A percentile compares a stretch with the other conserved stretches of the same genome.
Conservation (phyloP, 2,888 invertebrate species). For the Tethea ocularis region DNA sequence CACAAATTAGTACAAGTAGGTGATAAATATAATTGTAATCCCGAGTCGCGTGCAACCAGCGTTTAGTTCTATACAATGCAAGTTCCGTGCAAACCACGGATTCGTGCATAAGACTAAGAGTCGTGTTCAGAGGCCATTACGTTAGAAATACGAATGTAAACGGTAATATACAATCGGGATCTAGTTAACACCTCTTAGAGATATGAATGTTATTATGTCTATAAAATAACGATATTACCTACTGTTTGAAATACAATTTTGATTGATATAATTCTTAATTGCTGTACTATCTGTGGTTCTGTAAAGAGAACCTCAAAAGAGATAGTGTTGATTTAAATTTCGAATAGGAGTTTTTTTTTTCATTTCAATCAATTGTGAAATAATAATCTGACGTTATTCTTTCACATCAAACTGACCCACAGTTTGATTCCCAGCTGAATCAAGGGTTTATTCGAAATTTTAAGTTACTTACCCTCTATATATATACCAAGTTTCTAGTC, state of each 20-base stretch:
- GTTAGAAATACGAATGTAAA: slow-evolving; percentile 4
- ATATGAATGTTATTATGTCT: neutral
- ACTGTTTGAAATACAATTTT: neutral
- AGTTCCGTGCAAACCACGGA: slow-evolving; percentile 3
- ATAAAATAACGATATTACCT: neutral
- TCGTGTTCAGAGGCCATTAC: slow-evolving; percentile 4
- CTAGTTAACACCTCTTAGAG: slow-evolving; percentile 5
- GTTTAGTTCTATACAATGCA: slow-evolving; percentile 8
- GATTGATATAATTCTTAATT: too few species aligned
- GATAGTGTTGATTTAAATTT: too few species aligned
- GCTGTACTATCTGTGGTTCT: too few species aligned
- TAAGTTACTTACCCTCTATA: too few species aligned
- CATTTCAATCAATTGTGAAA: too few species aligned
- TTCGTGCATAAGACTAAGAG: slow-evolving; percentile 8
- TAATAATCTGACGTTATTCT: too few species aligned
- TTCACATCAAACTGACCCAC: too few species aligned
- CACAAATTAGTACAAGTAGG: slow-evolving; percentile 9
- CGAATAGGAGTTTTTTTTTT: too few species aligned
- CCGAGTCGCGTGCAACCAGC: slow-evolving; percentile 4
- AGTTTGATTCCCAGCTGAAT: too few species aligned
- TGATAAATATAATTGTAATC: slow-evolving; percentile 10
- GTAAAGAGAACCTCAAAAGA: too few species aligned
- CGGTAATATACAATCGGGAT: neutral
- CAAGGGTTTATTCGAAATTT: too few species aligned
- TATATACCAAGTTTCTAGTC: too few species aligned